Evolutionary conservation across 2,888 invertebrate species (phyloP).

Genomic region (Bruchidius siliquastri): DNA sequence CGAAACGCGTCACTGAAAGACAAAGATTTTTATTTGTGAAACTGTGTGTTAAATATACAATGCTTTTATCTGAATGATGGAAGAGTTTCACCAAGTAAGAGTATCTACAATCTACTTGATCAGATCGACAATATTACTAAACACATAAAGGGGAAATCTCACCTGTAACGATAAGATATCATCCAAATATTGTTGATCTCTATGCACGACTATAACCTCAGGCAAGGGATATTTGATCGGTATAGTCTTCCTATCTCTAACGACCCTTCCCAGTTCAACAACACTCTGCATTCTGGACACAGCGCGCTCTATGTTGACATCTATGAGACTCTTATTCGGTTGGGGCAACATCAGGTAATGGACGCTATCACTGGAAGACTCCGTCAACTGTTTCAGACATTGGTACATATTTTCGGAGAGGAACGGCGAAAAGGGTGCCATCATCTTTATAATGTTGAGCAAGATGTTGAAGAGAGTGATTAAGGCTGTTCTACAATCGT

Average conservation of each 20-base stretch:
- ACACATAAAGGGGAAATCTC: no score
- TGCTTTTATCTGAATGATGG: no score
- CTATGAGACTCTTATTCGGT: conserved; percentile 66
- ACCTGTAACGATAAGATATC: conserved; percentile 53
- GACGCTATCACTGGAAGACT: conserved; percentile 65
- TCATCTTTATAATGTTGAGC: conserved; percentile 82
- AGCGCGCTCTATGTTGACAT: conserved; percentile 81
- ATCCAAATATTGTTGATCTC: conserved; percentile 69
- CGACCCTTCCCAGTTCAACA: conserved; percentile 87
- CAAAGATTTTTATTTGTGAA: no score
- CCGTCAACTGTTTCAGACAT: conserved; percentile 67
- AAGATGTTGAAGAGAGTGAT: conserved; percentile 86
- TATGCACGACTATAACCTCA: conserved; percentile 92
- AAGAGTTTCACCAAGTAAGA: no score
- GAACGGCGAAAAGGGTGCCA: conserved; percentile 98
- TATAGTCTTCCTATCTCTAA: conserved; percentile 88
- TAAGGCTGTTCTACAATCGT: conserved; percentile 79
- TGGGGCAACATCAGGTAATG: conserved; percentile 90
- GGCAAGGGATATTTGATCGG: conserved; percentile 95
- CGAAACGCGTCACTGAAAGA: no score
- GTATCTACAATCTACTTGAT: no score
- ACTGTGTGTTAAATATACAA: no score
- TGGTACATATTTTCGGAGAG: conserved; percentile 94
- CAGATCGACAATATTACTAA: no score
- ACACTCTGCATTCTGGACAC: conserved; percentile 92